Conservation (phyloP, 2,888 invertebrate species). For the Uloborus plumipes region DNA sequence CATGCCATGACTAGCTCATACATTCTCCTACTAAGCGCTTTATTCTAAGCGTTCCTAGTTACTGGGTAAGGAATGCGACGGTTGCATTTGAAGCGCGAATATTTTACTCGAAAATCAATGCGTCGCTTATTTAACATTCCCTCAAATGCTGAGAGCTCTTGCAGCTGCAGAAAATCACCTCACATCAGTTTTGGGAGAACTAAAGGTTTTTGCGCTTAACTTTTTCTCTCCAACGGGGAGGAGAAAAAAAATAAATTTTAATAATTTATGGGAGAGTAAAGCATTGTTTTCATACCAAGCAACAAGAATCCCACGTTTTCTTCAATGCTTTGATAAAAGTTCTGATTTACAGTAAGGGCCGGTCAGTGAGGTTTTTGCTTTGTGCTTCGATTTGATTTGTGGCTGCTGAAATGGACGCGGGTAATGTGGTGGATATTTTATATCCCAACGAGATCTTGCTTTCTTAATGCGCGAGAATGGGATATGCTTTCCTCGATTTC, state of each 20-base stretch:
- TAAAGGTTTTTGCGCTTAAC: constrained; percentile 48
- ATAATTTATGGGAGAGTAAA: constrained; percentile 47
- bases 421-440: constrained; percentile 38
- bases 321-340: constrained; percentile 28
- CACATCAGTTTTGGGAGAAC: constrained; percentile 39
- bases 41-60: constrained; percentile 12
- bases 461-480: background rate
- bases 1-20: too few relatives aligned
- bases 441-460: constrained; percentile 12
- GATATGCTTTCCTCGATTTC: too few relatives aligned
- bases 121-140: constrained; percentile 58
- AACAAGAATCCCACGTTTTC: constrained; percentile 6
- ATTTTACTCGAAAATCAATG: constrained; percentile 55
- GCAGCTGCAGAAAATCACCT: constrained; percentile 56
- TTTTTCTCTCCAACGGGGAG: constrained; percentile 24
- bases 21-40: constrained; percentile 6
- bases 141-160: constrained; percentile 54
- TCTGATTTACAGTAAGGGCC: constrained; percentile 31
- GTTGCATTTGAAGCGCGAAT: constrained; percentile 20
- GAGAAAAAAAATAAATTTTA: constrained; percentile 41
- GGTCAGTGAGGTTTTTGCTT: constrained; percentile 7
- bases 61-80: constrained; percentile 23
- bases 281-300: constrained; percentile 35
- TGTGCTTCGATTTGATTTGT: constrained; percentile 16
- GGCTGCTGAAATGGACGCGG: constrained; percentile 9